phyloP scores from a whole-genome alignment of 2,113 vertebrate genomes.

The Leucopsar rothschildi region DNA sequence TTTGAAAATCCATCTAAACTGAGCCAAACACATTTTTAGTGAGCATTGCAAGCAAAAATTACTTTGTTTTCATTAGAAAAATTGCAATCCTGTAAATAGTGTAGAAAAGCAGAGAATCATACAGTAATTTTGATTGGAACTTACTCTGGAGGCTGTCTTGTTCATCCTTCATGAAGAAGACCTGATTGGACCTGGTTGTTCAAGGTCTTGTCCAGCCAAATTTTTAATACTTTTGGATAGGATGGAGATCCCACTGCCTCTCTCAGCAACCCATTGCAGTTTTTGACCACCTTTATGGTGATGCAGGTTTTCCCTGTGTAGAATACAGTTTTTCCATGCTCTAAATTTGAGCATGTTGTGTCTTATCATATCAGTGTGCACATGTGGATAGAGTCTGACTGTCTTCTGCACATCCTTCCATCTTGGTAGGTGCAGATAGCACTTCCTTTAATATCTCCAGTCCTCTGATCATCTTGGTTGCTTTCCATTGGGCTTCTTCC shows the following conservation, averaged over 20 bases:
- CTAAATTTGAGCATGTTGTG: background rate
- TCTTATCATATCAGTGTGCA: background rate
- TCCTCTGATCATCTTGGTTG: background rate
- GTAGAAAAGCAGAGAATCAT: background rate
- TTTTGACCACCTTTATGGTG: background rate
- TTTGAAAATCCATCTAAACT: background rate
- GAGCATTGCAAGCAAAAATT: background rate
- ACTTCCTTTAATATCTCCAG: background rate
- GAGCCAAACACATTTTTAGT: background rate
- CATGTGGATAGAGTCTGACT: background rate
- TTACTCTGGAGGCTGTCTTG: background rate
- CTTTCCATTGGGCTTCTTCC: background rate
- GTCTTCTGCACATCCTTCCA: background rate
- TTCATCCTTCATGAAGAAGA: background rate
- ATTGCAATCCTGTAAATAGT: background rate
- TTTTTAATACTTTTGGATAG: background rate
- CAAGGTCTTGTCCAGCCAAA: background rate
- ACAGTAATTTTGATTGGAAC: background rate
- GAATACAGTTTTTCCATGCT: background rate
- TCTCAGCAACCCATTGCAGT: background rate
- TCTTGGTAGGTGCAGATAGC: background rate
- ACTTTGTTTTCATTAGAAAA: background rate
- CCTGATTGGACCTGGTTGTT: background rate
- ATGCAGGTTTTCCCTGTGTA: background rate
- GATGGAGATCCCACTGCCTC: background rate